Evolutionary conservation across 2,113 vertebrate species (phyloP).

Genomic region (Xiphophorus hellerii): DNA sequence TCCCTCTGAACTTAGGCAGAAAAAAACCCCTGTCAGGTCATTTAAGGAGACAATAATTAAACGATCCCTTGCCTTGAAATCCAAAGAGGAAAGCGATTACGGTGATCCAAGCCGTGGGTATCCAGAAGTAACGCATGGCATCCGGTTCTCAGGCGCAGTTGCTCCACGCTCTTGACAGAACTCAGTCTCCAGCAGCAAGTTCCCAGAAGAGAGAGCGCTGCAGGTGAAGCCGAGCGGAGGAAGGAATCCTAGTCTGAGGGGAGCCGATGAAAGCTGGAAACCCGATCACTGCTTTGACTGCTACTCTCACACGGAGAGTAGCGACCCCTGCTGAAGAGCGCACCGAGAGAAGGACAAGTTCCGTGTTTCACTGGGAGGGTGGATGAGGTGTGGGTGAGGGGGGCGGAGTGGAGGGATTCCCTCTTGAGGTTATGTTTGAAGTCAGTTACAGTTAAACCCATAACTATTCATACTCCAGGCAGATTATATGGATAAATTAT

Average conservation of each 20-base stretch:
- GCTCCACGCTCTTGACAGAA: conserved; percentile 23
- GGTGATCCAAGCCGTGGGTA: conserved; percentile 63
- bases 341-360: not conserved
- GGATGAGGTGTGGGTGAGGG: not conserved
- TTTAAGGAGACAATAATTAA: conserved; percentile 25
- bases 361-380: not conserved
- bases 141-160: conserved; percentile 25
- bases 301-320: conserved; percentile 34
- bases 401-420: not conserved
- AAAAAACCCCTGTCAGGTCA: conserved; percentile 5
- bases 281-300: conserved; percentile 17
- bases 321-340: conserved; percentile 51
- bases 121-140: conserved; percentile 67
- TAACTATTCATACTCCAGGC: not conserved
- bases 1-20: conserved; percentile 17
- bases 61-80: conserved; percentile 70
- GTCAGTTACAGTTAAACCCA: not conserved
- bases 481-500: not conserved
- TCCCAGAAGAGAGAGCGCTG: conserved; percentile 39
- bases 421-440: not conserved
- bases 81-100: conserved; percentile 61
- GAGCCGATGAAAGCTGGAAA: conserved; percentile 31
- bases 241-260: conserved; percentile 36
- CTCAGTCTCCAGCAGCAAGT: conserved; percentile 43
- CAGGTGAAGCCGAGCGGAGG: conserved; percentile 38